Evolutionary conservation across 2,113 vertebrate species (phyloP), one percentile per base, ranked within the genome.

Genomic region (Rhinogobius similis): DNA sequence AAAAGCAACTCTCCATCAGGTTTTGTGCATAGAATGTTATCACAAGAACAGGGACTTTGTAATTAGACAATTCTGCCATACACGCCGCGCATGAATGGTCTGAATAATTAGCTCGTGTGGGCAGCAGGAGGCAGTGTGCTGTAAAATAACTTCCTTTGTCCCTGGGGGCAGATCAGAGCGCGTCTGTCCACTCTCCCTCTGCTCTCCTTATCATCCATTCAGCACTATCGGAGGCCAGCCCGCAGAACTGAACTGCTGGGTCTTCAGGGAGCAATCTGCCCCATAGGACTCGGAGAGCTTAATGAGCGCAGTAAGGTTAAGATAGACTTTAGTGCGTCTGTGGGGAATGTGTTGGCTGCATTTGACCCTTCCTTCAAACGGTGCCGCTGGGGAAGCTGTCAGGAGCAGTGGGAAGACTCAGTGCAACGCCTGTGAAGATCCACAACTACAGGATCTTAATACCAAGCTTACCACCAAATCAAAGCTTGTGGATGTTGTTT

Each of bases 21-120:
- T 83, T 75, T 50, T 62, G 76, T 61, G 52, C 68, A 62, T 24
- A 70, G 72, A 36, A 72, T 72, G 82, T 86, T 72, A 81, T 72
- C 50, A 68, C 65, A 75, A 23, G 32, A 79, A 80, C 79, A 75
- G 62, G 67, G 73, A 78, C 76, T 82, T 81, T 70, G 80, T 78
- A 83, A 90, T 91, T 78, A 82, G 66, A 85, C 85, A 78, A 78
- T 73, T 82, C 55, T 76, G 77, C 86, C 76, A 74, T 85, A 87
- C 85, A 87, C 74, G 83, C 76, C 85, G 85, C 58, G 68, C 87
- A 90, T 89, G 87, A 82, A 86, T 78, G 72, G 82, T 76, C 78
- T 72, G 77, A 86, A 84, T 89, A 89, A 91, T 91, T 89, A 86
- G 83, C 82, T 82, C n/a, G 52, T 86, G 85, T 88, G 88, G 88